A percentile compares a stretch with the other conserved stretches of the same genome.
phyloP scores from a whole-genome alignment of 92 coral and sea anemone species.

The Palythoa grandiflora region DNA sequence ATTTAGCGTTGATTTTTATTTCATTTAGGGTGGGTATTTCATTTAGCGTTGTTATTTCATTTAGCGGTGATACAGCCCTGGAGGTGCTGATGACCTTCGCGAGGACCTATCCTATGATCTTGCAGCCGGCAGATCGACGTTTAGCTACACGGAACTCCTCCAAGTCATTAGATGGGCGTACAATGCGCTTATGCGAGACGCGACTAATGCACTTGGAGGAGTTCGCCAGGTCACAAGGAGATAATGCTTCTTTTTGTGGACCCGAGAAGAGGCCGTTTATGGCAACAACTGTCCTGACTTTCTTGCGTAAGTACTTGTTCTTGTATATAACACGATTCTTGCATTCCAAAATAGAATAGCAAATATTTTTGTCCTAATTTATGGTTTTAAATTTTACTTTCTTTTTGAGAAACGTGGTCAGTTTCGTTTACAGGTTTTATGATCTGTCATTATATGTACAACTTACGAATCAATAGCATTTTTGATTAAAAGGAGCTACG shows the following conservation, averaged over 20 bases:
- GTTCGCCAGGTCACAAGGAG: constrained; percentile 30
- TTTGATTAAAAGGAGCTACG: neutral
- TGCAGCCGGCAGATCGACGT: neutral
- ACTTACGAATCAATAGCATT: neutral
- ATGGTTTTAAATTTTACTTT: neutral
- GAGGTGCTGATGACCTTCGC: neutral
- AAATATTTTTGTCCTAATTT: neutral
- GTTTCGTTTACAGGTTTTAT: neutral
- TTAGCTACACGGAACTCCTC: constrained; percentile 31
- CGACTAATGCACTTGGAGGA: constrained; percentile 26
- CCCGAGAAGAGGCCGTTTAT: neutral
- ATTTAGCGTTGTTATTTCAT: too few species aligned
- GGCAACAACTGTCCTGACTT: neutral
- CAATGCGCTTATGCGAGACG: constrained; percentile 14
- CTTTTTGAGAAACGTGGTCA: neutral
- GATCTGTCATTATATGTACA: neutral
- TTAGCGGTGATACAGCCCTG: too few species aligned
- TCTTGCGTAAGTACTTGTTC: constrained; percentile 13
- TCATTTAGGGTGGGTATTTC: too few species aligned
- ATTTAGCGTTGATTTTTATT: too few species aligned
- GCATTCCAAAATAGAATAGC: neutral
- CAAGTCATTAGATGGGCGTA: constrained; percentile 12
- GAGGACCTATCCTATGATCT: neutral
- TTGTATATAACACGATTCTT: neutral
- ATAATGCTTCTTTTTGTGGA: neutral